These are phyloP conservation scores for Panagrolaimus sp. DNA, from an alignment of 1,140 invertebrate genomes.

Conservation along the genomic window DNA sequence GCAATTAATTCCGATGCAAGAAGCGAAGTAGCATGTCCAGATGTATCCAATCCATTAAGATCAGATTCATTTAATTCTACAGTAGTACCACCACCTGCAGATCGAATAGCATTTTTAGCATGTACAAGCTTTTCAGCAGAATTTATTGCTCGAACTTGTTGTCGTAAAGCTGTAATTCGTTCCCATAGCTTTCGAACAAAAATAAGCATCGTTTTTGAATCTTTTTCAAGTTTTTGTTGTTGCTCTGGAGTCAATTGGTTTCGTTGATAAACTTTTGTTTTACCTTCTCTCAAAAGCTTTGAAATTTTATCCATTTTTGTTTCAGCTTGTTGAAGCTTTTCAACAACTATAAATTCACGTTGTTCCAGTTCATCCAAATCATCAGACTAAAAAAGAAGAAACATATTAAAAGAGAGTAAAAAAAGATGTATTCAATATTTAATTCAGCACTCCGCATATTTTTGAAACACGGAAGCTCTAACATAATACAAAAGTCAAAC, in stretches of 20 bases:
- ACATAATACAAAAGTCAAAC: too few species aligned
- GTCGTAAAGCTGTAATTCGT: background rate
- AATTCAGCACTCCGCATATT: too few species aligned
- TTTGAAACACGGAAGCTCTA: too few species aligned
- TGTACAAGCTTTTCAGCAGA: background rate
- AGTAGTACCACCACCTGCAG: background rate
- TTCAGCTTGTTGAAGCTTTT: background rate
- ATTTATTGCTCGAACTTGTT: background rate
- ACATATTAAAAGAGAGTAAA: too few species aligned
- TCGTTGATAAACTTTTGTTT: background rate
- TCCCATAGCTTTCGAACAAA: background rate
- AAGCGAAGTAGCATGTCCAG: too few species aligned
- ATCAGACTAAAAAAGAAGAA: conserved; percentile 1
- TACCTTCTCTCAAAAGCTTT: background rate
- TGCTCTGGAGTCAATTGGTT: background rate
- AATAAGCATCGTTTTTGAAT: background rate
- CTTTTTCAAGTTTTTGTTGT: background rate
- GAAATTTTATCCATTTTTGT: background rate
- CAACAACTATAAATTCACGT: background rate
- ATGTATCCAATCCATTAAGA: background rate
- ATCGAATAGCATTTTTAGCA: background rate
- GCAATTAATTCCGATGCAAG: background rate
- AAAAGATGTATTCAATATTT: too few species aligned
- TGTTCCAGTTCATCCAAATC: background rate
- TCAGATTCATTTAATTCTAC: background rate